Evolutionary conservation across 2,113 vertebrate genomes (phyloP).

Genomic region (Lepidiolamprologus cunningtoni): DNA sequence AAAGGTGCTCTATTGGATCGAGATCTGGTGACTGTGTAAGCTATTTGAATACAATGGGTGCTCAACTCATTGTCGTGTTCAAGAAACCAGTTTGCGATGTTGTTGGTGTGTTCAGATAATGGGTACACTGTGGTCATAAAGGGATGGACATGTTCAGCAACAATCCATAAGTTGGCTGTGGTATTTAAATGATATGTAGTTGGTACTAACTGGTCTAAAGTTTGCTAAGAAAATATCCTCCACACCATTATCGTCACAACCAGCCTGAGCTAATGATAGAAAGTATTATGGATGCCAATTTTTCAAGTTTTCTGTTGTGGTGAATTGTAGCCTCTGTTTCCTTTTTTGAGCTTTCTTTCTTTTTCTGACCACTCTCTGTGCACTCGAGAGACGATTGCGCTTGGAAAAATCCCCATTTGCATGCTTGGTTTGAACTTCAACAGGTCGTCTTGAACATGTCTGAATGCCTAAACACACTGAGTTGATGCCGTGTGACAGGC

Average conservation of each 20-base stretch:
- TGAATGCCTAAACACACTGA: not conserved
- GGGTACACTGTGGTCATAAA: not conserved
- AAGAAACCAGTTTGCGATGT: not conserved
- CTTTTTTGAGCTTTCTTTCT: not conserved
- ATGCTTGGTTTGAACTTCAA: not conserved
- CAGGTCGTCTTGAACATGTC: not conserved
- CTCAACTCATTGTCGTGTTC: not conserved
- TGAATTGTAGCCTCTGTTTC: not conserved
- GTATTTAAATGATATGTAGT: not conserved
- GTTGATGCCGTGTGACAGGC: not conserved
- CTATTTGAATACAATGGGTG: not conserved
- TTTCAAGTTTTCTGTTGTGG: not conserved
- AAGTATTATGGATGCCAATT: not conserved
- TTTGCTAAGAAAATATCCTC: not conserved
- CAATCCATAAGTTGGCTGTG: not conserved
- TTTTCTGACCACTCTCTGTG: not conserved
- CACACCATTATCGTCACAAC: not conserved
- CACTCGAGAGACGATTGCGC: not conserved
- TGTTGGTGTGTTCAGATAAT: not conserved
- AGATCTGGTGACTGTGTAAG: not conserved
- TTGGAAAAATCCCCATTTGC: not conserved
- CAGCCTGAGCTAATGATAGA: not conserved
- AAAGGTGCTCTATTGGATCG: not conserved
- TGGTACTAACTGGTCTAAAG: not conserved
- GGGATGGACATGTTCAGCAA: not conserved